Evolutionary conservation across 2,797 vertebrate species (phyloP), one percentile per base, ranked within the genome.

Genomic region (Borostomias antarcticus): DNA sequence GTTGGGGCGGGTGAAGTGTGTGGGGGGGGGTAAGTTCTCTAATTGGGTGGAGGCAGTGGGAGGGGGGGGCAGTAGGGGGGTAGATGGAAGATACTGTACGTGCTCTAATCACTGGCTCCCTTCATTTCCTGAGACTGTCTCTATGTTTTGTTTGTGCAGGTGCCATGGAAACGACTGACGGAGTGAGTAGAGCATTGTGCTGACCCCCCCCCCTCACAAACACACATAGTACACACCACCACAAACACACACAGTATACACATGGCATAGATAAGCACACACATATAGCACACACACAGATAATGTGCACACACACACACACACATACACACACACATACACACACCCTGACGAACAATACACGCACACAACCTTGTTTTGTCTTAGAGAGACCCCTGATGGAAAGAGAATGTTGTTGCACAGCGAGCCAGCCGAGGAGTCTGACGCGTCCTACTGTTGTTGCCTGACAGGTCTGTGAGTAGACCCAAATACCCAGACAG

Each of bases 91-190:
- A 3, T 56, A 19, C 58, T 35, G 67, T 23, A 48, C 28, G n/a
- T 61, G 25, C 43, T 76, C 64, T 70, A 77, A 80, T 76, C 66
- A 66, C 30, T 15, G 1, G 28, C 62, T 78, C 30, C 53, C 64
- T 67, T 74, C 60, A 45, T 84, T 75, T 77, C 74, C 71, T 90
- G 81, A 88, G 13, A 25, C 37, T 62, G 47, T 75, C 51, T 63
- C 65, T 70, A 84, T 53, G 23, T 69, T 81, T 75, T 87, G 77
- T 85, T 79, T 81, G 84, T 66, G 64, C 86, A 91, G 91, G 82
- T 84, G 84, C 62, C 53, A 77, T 77, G 43, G 85, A 88, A 59
- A 68, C 64, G 62, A 25, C 77, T 17, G 87, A 91, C 51, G 75
- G 64, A 19, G 90, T 92, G 79, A 89, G 91, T 91, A 68, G 26